Evolutionary conservation across 92 coral and sea anemone genomes (phyloP), one percentile per base, ranked within the genome.

Genomic region (Zoanthus sansibaricus): DNA sequence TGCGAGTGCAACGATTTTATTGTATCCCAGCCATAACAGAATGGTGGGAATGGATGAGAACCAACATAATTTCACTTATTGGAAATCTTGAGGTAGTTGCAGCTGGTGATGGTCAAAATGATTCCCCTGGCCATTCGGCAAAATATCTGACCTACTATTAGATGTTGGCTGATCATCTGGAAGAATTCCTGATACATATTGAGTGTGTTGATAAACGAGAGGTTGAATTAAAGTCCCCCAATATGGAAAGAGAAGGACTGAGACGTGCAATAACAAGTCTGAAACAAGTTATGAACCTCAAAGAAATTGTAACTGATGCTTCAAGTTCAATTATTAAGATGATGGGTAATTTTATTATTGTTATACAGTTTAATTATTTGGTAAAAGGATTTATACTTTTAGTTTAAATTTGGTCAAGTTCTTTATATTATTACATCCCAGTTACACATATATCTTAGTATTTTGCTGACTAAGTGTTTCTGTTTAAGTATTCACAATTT

Each of bases 231-330:
- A 82, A 82, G 25, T 82, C 86, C 30, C 86, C 86, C 1, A 62
- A 82, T 68, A 61, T 82, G 86, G 86, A 82, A 72, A 62, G 73
- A 21, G 86, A 82, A 37, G 75, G 21, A 9, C 75, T 82, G 54
- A 30, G 14, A 46, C 48, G 86, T 21, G 75, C 86, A 30, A 13
- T 82, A 18, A 67, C 62, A 9, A 62, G 48, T 68, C 8, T 82
- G 11, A 82, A 64, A 46, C n/a, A 9, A 2, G 52, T 82, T 3
- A 13, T 67, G 48, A 82, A 67, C 42, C 32, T 82, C 4, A 82
- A 62, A 1, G 86, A 82, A 64, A 18, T 82, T 20, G 55, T 67
- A 32, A 82, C 86, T 12, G 86, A 82, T 82, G 86, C 86, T 15
- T 82, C 86, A 48, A 62, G 75, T 17, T 58, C 72, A 13, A 82